Base-by-base conservation (phyloP, 2,888 invertebrate genomes). In the Alloplasta piceator region DNA sequence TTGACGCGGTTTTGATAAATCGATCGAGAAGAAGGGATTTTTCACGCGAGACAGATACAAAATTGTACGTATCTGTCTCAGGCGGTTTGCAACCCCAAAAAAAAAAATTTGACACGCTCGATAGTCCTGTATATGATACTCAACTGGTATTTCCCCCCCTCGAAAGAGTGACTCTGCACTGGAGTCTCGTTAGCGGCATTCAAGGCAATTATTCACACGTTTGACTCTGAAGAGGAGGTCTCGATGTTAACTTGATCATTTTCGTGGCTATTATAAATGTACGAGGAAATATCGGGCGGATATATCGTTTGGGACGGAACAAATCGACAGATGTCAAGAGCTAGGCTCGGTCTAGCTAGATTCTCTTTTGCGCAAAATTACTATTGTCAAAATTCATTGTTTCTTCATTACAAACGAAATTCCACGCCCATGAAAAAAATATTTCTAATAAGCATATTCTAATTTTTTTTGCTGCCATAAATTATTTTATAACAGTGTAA, bases 101-200 rank as follows among this genome's bases (percentile, higher is more conserved):
- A 38, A 16, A 46, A 52, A 60, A 46, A 75, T 80, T 67, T 39
- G 82, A 16, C 82, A 78, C 61, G 80, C 16, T 60, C 50, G 63
- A 71, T 43, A 56, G 52, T 50, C 64, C 64, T 60, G 1, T 52
- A 26, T 50, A 10, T 7, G 12, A 14, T 70, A 64, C 36, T 26
- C 36, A 6, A 48, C 75, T 46, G 36, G n/a, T 26, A 14, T 6
- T 12, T 58, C 64, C 77, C 78, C 80, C 82, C 80, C 83, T 80
- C 84, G 80, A 79, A 87, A 84, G 26, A 26, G 26, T 85, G 84
- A 84, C 86, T 78, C 50, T 58, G 84, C 86, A 88, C 87, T 88
- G 60, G 85, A 90, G 87, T 88, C 90, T 91, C 91, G 90, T 91
- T 91, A 91, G 90, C 86, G 86, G 85, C 85, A 91, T 91, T 91